Conservation (phyloP, 2,888 invertebrate species). For the Caenorhabditis macrosperma region DNA sequence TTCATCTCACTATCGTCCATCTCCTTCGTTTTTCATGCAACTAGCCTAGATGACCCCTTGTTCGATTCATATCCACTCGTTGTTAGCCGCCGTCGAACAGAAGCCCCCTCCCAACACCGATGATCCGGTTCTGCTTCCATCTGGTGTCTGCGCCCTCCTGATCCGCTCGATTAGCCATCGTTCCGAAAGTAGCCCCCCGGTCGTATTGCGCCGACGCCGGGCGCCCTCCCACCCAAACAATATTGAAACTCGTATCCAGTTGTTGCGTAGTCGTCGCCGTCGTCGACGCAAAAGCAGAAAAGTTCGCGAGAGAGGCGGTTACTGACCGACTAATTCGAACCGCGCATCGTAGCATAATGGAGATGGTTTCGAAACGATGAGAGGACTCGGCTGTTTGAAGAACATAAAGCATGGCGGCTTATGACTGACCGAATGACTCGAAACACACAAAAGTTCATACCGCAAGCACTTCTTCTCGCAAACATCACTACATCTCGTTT, state of each 20-base stretch:
- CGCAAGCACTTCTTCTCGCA: background rate
- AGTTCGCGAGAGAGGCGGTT: slow-evolving; percentile 3
- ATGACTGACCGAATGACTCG: background rate
- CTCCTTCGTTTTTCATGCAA: slow-evolving; percentile 21
- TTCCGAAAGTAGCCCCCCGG: slow-evolving; percentile 7
- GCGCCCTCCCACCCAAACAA: slow-evolving; percentile 44
- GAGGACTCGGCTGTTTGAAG: background rate
- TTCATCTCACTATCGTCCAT: background rate
- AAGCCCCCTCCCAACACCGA: background rate
- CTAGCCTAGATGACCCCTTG: slow-evolving; percentile 35
- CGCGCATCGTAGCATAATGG: background rate
- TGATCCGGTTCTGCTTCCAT: slow-evolving; percentile 24
- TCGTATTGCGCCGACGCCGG: slow-evolving; percentile 1
- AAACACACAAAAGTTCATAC: background rate
- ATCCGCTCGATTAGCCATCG: slow-evolving; percentile 50
- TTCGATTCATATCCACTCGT: slow-evolving; percentile 25
- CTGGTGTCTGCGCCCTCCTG: slow-evolving; percentile 25
- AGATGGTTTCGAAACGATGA: background rate
- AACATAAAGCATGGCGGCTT: background rate
- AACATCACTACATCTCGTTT: background rate
- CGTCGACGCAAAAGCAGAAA: background rate
- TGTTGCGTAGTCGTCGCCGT: slow-evolving; percentile 38
- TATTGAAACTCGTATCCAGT: slow-evolving; percentile 53
- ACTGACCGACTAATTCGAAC: slow-evolving; percentile 19
- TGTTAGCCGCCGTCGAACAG: slow-evolving; percentile 27